Base-by-base conservation (phyloP, 2,113 vertebrate species). In the Bubo scandiacus region DNA sequence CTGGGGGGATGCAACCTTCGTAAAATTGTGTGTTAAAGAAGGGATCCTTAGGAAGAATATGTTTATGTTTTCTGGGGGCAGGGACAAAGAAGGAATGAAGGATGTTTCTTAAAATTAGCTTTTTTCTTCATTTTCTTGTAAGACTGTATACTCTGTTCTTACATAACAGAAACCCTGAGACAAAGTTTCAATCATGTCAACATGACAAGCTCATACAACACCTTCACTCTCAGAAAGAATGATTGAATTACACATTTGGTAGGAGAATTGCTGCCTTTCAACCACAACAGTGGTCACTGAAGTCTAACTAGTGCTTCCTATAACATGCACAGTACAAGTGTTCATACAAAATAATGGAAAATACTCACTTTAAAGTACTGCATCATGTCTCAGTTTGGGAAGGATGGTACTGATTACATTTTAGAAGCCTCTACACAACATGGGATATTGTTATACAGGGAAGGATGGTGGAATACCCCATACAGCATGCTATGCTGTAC, bases 1-100 rank as follows among this genome's bases (percentile, higher is more conserved):
- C 0, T 45, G 9, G 15, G 36, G n/a, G 3, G 4, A 32, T 1
- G 3, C 10, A 30, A 11, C 30, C 12, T 38, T 45, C 29, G 32
- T 61, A 68, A 86, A 95, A 32, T 10, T 13, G 5, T 12, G 4
- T 66, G 36, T 59, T 66, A 78, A 32, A 71, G 21, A 30, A 66
- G 11, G 15, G 4, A 12, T 47, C 29, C 32, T 42, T 42, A 42
- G 9, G 15, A 86, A 68, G 47, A n/a, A 11, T 36, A 19, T 2
- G 1, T 7, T 70, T 61, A 5, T 32, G 10, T 72, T 82, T 88
- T 49, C 26, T 12, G 19, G 62, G 19, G 47, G 5, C 21, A 68
- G 52, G 11, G 8, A 14, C 25, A 49, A 43, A 51, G 73, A 62
- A 83, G 6, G 19, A 55, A 80, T 45, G n/a, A 81, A 88, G 15